Conservation (phyloP, 2,797 vertebrate genomes). For the Rhabdophis nuchalis region DNA sequence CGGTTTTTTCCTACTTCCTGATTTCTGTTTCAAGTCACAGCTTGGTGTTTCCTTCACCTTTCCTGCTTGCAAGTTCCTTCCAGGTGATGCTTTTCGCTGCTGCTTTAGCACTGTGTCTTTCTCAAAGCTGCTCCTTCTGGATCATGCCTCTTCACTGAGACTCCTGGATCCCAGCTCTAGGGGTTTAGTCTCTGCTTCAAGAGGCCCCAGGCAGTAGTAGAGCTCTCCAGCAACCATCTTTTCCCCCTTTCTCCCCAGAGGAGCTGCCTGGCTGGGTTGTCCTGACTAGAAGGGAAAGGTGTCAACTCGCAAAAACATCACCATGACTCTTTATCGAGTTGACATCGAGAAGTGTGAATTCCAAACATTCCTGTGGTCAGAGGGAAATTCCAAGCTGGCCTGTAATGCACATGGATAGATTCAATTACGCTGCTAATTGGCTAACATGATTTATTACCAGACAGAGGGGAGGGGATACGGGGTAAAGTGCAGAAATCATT, state of each 20-base stretch:
- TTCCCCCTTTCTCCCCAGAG: not conserved
- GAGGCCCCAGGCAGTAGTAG: not conserved
- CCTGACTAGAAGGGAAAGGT: not conserved
- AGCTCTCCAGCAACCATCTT: not conserved
- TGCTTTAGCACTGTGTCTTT: accelerated
- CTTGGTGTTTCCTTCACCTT: not conserved
- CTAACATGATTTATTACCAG: no score
- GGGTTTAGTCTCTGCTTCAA: not conserved
- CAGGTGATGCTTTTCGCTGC: not conserved
- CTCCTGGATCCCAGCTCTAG: not conserved
- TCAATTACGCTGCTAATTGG: no score
- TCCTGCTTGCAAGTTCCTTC: not conserved
- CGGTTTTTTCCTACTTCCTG: not conserved
- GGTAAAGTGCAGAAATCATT: no score
- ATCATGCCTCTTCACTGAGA: not conserved
- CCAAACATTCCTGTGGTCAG: no score
- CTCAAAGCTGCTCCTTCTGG: not conserved
- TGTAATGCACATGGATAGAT: no score
- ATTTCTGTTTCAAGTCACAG: not conserved
- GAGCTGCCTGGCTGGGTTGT: not conserved
- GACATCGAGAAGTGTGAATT: no score
- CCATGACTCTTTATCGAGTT: no score
- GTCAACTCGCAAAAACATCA: no score
- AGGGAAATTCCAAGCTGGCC: no score
- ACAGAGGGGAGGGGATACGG: no score